Percentiles rank a stretch among this genome's conserved stretches.
Evolutionary conservation across 2,797 vertebrate species (phyloP).

Genomic region (Crocidura indochinensis): DNA sequence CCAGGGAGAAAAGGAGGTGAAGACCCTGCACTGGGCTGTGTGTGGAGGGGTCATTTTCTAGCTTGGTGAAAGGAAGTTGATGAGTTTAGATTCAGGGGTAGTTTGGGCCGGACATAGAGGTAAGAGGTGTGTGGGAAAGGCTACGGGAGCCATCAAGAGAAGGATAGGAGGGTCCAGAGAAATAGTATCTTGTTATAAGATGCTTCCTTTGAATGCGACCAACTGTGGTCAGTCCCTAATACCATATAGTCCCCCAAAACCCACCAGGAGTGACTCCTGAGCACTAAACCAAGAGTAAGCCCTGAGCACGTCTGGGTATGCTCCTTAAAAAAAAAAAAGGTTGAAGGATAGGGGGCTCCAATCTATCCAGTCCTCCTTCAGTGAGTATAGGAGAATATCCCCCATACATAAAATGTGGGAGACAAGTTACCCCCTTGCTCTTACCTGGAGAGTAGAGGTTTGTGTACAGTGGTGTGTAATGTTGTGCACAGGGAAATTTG

Average conservation of each 20-base stretch:
- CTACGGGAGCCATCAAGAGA: not conserved
- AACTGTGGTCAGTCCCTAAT: no score
- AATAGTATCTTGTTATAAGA: no score
- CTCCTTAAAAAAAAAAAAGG: no score
- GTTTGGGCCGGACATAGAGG: not conserved
- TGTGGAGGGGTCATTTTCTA: not conserved
- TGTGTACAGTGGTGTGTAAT: not conserved
- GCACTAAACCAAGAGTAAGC: no score
- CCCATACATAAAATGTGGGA: not conserved
- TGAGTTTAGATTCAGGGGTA: not conserved
- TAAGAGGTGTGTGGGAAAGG: not conserved
- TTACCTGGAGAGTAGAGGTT: constrained; percentile 8
- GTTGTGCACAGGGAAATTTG: not conserved
- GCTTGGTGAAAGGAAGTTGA: not conserved
- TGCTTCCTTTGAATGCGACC: no score
- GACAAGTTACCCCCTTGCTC: not conserved
- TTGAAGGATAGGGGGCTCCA: not conserved
- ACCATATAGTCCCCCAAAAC: not conserved
- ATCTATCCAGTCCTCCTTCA: not conserved
- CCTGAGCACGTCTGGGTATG: no score
- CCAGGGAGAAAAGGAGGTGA: not conserved
- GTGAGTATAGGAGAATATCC: not conserved
- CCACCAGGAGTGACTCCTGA: not conserved
- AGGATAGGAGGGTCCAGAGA: not conserved
- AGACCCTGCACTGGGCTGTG: not conserved